Conservation (phyloP, 2,888 invertebrate genomes). For the Clivina fossor region DNA sequence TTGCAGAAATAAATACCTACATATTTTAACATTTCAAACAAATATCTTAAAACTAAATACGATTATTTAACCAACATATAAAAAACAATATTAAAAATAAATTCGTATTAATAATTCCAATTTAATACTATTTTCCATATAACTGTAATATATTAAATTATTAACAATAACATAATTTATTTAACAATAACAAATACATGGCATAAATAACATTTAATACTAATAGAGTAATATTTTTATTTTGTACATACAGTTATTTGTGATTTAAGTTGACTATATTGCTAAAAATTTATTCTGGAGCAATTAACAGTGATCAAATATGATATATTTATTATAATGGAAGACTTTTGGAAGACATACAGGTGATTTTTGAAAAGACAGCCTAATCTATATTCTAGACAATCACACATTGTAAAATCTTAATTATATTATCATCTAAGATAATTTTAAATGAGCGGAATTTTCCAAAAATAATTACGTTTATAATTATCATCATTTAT, state of each 20-base stretch:
- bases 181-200: neutral
- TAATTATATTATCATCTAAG: neutral
- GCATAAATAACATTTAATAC: neutral
- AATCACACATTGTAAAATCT: neutral
- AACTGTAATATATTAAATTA: conserved; percentile 1
- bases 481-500: neutral
- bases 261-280: no score
- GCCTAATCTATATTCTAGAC: neutral
- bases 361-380: no score
- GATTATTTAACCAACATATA: no score
- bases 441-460: neutral
- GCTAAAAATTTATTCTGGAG: no score
- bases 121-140: no score
- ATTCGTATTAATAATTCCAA: no score
- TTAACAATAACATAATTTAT: conserved; percentile 1
- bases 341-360: conserved; percentile 32
- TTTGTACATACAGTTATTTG: no score
- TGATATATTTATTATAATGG: conserved; percentile 5
- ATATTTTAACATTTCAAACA: neutral
- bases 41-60: neutral
- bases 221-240: no score
- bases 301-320: no score
- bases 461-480: neutral
- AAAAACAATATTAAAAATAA: no score
- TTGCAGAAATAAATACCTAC: conserved; percentile 11